Conservation (phyloP, 2,113 vertebrate genomes). For the Apus apus region DNA sequence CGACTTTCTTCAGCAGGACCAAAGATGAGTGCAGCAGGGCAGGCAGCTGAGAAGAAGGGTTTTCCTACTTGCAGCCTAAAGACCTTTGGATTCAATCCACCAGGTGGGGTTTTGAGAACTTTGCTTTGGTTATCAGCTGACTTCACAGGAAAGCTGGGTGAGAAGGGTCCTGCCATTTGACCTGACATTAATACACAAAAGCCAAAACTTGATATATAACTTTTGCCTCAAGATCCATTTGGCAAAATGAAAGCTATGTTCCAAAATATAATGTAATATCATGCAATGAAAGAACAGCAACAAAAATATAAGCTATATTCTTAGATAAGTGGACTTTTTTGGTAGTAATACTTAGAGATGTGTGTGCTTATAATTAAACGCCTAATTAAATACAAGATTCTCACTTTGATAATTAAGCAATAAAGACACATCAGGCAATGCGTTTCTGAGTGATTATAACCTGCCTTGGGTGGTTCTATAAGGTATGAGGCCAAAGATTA, state of each 20-base stretch:
- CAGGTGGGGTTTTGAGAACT: accelerated
- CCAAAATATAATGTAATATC: background rate
- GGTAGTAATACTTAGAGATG: conserved; percentile 42
- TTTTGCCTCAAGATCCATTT: background rate
- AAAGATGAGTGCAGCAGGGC: background rate
- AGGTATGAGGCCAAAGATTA: conserved; percentile 64
- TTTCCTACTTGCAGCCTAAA: background rate
- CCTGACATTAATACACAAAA: background rate
- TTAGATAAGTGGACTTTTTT: conserved; percentile 38
- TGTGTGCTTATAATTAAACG: conserved; percentile 65
- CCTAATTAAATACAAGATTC: conserved; percentile 71
- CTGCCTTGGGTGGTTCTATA: conserved; percentile 26
- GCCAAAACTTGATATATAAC: background rate
- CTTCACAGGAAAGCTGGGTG: background rate
- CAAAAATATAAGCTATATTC: conserved; percentile 7
- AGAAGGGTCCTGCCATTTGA: background rate
- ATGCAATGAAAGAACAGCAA: background rate
- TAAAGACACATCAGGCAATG: conserved; percentile 67
- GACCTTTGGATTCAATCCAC: background rate
- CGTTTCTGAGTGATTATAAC: conserved; percentile 62
- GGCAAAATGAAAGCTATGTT: background rate
- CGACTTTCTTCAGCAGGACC: background rate
- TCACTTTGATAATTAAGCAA: conserved; percentile 78
- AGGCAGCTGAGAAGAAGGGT: background rate
- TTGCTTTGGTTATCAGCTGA: background rate